Evolutionary conservation across 2,888 invertebrate species (phyloP), one percentile per base, ranked within the genome.

Genomic region (Polydesmus complanatus): DNA sequence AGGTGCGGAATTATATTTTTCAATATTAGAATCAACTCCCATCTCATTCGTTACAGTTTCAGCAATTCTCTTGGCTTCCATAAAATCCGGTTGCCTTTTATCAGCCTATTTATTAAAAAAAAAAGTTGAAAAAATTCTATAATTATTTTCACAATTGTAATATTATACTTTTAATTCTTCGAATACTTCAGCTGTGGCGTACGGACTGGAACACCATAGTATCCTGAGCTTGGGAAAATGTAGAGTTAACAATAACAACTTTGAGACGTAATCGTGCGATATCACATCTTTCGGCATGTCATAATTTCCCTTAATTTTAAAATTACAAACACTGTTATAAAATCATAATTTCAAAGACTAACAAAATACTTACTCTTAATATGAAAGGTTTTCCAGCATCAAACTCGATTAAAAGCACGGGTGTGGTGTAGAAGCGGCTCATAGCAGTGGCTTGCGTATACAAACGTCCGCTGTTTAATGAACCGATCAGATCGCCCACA

Each of bases 171-270:
- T 97, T 1, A 96, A 77, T 74, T 96, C 93, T 71, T 93, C 88
- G 75, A 97, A 96, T 54, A 97, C 78, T 74, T 97, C 94, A 0
- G 95, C 93, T 0, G 94, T 92, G 49, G 94, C 94, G 73, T 92
- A 89, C 0, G 97, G 95, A 73, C 88, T 92, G 1, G 93, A 92
- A 14, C 95, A 95, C 97, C 97, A 97, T 47, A 97, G 86, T 8
- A 97, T 77, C 67, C 91, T 85, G 64, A 98, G 77, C 69, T 86
- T 83, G 1, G 97, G 96, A 75, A 97, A 96, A 73, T 95, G 91
- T 67, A 97, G 78, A 0, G 97, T 95, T n/a, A 98, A 79, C 47
- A 97, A 77, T 67, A 94, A 86, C 59, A 98, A 76, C 72, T 91
- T 91, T 66, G 90, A 84, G 68, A 88, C 85, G 51, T 93, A 82